Base-by-base conservation (phyloP, 2,888 invertebrate genomes). In the Rhabditoides inermis region DNA sequence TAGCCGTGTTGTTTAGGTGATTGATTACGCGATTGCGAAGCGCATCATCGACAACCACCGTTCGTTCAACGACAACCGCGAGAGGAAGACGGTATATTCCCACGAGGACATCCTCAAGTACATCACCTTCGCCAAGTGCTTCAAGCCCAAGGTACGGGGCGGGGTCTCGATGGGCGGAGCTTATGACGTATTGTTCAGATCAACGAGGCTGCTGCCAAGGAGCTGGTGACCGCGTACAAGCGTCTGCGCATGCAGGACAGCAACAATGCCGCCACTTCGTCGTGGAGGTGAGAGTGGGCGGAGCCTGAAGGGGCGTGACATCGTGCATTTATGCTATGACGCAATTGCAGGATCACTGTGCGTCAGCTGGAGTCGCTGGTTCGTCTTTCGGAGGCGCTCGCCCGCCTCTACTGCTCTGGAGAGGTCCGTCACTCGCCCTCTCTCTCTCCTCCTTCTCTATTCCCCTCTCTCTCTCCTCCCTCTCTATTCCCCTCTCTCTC, bases 11-110 rank as follows among this genome's bases (percentile, higher is more conserved):
- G 25, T 55, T 37, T n/a, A 85, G 81, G 84, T 91, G 67, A 85
- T 88, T 0, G 98, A 98, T 79, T 94, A 90, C 76, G 92, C 94
- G 0, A 94, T 98, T 56, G 98, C 95, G 0, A 84, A 88, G 60
- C 88, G 90, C 76, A 95, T 98, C 53, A 85, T 98, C 0, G 91
- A 95, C 75, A 80, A 98, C 37, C 95, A 98, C 75, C 86, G 88
- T 51, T 28, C 42, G 20, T 63, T 62, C 48, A 86, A 88, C 69
- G 85, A 86, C 53, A 86, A 86, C 61, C 86, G 87, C 60, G 82
- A 45, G 10, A 86, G 88, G 60, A 83, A 86, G 50, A 87, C 88
- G 60, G 83, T 85, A 50, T 98, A 98, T 75, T 82, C 86, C 0
- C 85, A 88, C 55, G 88, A 90, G 48, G 94, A 95, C 76, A 85